A percentile compares a stretch with the other conserved stretches of the same genome.
Conservation (phyloP, 1,140 invertebrate genomes). For the Dreissena rostriformis region DNA sequence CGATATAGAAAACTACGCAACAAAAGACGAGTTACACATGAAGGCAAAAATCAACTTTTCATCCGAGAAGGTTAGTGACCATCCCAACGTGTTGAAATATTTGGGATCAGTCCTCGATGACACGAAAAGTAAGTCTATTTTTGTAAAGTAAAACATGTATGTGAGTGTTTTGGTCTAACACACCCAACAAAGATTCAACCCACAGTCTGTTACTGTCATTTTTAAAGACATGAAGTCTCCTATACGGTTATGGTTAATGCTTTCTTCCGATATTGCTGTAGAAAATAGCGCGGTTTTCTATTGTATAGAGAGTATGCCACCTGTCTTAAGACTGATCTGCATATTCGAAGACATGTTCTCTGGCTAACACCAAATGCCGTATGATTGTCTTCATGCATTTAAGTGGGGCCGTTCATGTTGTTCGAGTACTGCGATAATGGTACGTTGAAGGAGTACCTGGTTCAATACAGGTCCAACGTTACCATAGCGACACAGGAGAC, state of each 20-base stretch:
- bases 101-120: conserved; percentile 67
- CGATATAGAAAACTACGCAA: conserved; percentile 43
- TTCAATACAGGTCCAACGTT: conserved; percentile 5
- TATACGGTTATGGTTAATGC: no score
- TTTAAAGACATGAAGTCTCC: no score
- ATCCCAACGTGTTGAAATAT: conserved; percentile 67
- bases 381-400: neutral
- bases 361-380: neutral
- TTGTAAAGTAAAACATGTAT: no score
- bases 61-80: conserved; percentile 61
- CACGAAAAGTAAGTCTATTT: conserved; percentile 41
- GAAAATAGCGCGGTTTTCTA: no score
- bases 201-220: no score
- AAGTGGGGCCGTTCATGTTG: neutral
- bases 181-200: no score
- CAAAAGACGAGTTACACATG: conserved; percentile 66
- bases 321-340: no score
- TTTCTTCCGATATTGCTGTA: no score
- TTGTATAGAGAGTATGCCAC: no score
- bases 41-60: conserved; percentile 74
- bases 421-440: conserved; percentile 57
- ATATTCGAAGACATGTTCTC: neutral
- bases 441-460: conserved; percentile 39
- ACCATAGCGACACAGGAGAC: conserved; percentile 89
- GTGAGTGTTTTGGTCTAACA: no score